phyloP scores from a whole-genome alignment of 2,113 vertebrate species.

The Aegotheles bennettii region DNA sequence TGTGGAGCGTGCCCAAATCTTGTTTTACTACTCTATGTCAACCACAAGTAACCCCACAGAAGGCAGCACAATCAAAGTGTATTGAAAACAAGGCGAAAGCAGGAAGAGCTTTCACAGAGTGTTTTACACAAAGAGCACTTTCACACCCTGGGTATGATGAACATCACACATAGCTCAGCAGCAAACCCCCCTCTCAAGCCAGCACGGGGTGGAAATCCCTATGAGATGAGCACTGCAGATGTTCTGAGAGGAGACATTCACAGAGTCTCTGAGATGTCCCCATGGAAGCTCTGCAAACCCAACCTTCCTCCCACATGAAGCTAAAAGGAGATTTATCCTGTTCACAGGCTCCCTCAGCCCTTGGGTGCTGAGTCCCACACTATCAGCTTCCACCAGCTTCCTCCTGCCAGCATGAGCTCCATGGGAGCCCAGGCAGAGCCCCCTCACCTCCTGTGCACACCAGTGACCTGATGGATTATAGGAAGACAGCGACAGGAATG shows the following conservation, averaged over 20 bases:
- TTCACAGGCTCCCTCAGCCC: not conserved
- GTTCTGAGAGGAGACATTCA: not conserved
- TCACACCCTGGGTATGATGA: not conserved
- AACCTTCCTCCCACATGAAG: not conserved
- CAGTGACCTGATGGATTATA: not conserved
- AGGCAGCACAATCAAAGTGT: not conserved
- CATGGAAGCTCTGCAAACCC: not conserved
- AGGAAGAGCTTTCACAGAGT: not conserved
- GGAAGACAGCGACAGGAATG: not conserved
- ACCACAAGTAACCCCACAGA: not conserved
- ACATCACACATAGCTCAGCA: accelerated
- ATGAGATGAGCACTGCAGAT: not conserved
- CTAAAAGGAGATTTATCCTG: not conserved
- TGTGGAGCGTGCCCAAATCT: not conserved
- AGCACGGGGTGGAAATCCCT: not conserved
- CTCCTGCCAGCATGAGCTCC: not conserved
- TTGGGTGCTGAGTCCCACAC: not conserved
- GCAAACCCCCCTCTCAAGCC: not conserved
- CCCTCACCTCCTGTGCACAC: not conserved
- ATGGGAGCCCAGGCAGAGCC: not conserved
- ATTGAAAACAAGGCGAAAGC: accelerated
- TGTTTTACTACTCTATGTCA: not conserved
- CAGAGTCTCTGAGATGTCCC: not conserved
- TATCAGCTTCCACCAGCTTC: not conserved
- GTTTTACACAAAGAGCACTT: not conserved